Base-by-base conservation (phyloP, 1,140 invertebrate genomes). In the Acromyrmex heyeri region DNA sequence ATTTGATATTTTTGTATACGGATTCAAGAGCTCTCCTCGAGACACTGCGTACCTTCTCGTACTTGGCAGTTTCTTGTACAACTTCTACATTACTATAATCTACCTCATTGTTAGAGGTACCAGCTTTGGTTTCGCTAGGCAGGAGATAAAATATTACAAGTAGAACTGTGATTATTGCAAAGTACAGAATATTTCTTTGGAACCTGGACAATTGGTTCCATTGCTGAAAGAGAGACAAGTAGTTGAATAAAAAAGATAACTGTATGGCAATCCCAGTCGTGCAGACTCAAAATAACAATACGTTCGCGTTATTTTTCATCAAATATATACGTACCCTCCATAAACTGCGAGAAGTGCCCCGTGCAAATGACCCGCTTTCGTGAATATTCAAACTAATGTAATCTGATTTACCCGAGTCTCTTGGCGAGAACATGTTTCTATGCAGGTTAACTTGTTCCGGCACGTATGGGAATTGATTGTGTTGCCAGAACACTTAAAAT, bases 161-260 rank as follows among this genome's bases (percentile, higher is more conserved):
- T 87, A 95, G 89, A 83, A 95, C 90, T 75, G 96, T 96, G 79
- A 96, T 91, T 57, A 96, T 76, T 81, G 96, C 90, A 87, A 97
- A 96, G 87, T 97, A 96, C 76, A 97, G 95, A 53, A 97, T 95
- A 92, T 97, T 97, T 59, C 97, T 96, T 94, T 98, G 98, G 91
- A 98, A 96, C 90, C 98, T 96, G n/a, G 98, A 98, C 55, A 98
- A 93, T 91, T 98, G 97, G 92, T 98, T 97, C 98, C 98, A 98
- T 94, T 96, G 95, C 98, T 98, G 69, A n/a, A 92, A 91, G 87
- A 75, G 24, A 83, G 86, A 90, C 77, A 50, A 57, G 50, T 30
- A 59, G 53, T 12, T 12, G 18, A 44, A 27, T 72, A 30, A 81
- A 34, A 81, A 34, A 6, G 53, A 48, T 2, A 55, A 30, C 64